Conservation (phyloP, 92 coral and sea anemone genomes). For the Hydrozoanthus gracilis region DNA sequence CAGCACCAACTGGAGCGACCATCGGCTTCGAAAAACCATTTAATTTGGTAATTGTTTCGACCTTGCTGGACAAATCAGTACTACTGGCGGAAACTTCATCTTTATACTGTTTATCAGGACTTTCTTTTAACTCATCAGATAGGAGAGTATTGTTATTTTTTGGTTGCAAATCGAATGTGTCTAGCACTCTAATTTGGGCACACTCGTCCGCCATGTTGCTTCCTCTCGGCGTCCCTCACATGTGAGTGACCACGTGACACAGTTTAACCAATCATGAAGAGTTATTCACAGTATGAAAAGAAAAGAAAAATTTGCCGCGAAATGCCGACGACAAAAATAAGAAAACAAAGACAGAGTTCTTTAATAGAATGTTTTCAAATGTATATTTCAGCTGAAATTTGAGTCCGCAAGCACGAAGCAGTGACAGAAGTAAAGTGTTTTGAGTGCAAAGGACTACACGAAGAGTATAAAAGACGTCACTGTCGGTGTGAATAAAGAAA, state of each 20-base stretch:
- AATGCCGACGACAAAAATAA: neutral
- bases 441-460: too few species aligned
- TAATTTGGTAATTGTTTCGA: constrained; percentile 27
- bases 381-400: too few species aligned
- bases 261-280: constrained; percentile 38
- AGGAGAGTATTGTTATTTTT: constrained; percentile 23
- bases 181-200: constrained; percentile 15
- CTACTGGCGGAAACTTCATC: neutral
- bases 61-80: neutral
- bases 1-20: constrained; percentile 51
- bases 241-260: constrained; percentile 48
- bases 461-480: too few species aligned
- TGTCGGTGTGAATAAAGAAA: too few species aligned
- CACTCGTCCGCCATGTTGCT: constrained; percentile 66
- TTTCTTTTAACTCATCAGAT: constrained; percentile 42
- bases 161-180: constrained; percentile 27
- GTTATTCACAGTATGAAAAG: neutral
- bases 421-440: too few species aligned
- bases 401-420: too few species aligned
- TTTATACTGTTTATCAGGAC: neutral
- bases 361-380: too few species aligned
- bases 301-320: constrained; percentile 32
- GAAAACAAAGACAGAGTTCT: too few species aligned
- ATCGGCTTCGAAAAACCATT: constrained; percentile 60
- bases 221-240: constrained; percentile 38